Conservation (phyloP, 1,140 invertebrate species). For the Gryon sp. region DNA sequence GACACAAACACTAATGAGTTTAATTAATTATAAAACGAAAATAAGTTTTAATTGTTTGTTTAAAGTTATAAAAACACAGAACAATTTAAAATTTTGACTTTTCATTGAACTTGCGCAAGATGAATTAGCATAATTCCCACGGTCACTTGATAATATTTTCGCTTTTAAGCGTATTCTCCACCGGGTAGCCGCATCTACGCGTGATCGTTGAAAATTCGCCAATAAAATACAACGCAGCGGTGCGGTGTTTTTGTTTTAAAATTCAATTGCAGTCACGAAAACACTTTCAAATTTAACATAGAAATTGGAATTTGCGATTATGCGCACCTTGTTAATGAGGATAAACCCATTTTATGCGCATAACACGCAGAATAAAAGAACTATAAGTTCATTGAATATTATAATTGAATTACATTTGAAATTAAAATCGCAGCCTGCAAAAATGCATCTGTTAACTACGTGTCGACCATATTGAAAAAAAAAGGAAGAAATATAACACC, state of each 20-base stretch:
- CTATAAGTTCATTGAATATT: slow-evolving; percentile 38
- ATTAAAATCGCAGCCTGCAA: slow-evolving; percentile 19
- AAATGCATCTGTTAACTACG: slow-evolving; percentile 30
- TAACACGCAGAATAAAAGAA: slow-evolving; percentile 38
- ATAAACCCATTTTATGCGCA: slow-evolving; percentile 29
- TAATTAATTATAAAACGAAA: too few species aligned
- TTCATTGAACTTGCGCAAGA: too few species aligned
- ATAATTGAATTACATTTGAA: slow-evolving; percentile 36
- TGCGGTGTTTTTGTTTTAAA: slow-evolving; percentile 29
- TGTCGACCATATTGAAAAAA: too few species aligned
- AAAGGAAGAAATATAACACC: too few species aligned
- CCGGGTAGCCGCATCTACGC: too few species aligned
- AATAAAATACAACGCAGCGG: slow-evolving; percentile 29
- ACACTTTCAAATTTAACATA: slow-evolving; percentile 40
- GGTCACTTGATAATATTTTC: too few species aligned
- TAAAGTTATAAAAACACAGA: too few species aligned
- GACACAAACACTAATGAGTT: too few species aligned
- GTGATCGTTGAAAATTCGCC: slow-evolving; percentile 8
- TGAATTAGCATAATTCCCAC: too few species aligned
- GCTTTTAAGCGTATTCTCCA: too few species aligned
- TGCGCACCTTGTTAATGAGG: slow-evolving; percentile 32
- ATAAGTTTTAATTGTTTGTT: too few species aligned
- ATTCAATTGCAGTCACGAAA: slow-evolving; percentile 35
- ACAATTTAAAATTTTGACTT: too few species aligned
- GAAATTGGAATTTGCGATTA: slow-evolving; percentile 39